These are phyloP conservation scores for Leptinotarsa haldemani DNA, from an alignment of 2,888 invertebrate genomes.

Conservation along the genomic window DNA sequence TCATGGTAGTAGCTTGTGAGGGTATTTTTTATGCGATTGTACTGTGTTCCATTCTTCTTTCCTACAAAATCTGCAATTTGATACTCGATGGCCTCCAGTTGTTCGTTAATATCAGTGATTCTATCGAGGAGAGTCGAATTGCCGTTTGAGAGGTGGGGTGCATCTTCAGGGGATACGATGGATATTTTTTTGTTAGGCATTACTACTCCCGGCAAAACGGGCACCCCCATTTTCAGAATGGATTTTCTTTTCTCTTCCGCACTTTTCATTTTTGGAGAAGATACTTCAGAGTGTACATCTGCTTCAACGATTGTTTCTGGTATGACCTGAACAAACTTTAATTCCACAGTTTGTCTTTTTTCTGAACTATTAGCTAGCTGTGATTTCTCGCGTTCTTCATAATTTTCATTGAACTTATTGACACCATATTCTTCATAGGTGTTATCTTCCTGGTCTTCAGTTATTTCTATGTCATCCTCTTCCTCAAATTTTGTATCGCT, in stretches of 20 bases:
- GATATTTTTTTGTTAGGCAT: slow-evolving; percentile 39
- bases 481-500: not conserved
- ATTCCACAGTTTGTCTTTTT: slow-evolving; percentile 48
- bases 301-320: slow-evolving; percentile 28
- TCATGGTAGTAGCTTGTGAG: slow-evolving; percentile 41
- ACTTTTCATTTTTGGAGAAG: slow-evolving; percentile 13
- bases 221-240: slow-evolving; percentile 51
- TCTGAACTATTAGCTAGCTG: slow-evolving; percentile 34
- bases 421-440: slow-evolving; percentile 9
- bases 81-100: slow-evolving; percentile 45
- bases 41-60: slow-evolving; percentile 48
- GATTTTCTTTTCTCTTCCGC: slow-evolving; percentile 49
- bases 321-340: slow-evolving; percentile 48
- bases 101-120: slow-evolving; percentile 44
- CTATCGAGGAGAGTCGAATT: slow-evolving; percentile 26
- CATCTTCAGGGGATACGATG: slow-evolving; percentile 32
- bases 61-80: slow-evolving; percentile 49
- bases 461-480: slow-evolving; percentile 22
- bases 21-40: slow-evolving; percentile 45
- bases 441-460: slow-evolving; percentile 24
- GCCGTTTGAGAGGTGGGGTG: not conserved
- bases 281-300: slow-evolving; percentile 24
- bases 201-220: slow-evolving; percentile 52
- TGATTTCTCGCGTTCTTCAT: slow-evolving; percentile 27
- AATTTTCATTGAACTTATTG: not conserved